Base-by-base conservation (phyloP, 2,888 invertebrate species). In the Choreutis nemorana region DNA sequence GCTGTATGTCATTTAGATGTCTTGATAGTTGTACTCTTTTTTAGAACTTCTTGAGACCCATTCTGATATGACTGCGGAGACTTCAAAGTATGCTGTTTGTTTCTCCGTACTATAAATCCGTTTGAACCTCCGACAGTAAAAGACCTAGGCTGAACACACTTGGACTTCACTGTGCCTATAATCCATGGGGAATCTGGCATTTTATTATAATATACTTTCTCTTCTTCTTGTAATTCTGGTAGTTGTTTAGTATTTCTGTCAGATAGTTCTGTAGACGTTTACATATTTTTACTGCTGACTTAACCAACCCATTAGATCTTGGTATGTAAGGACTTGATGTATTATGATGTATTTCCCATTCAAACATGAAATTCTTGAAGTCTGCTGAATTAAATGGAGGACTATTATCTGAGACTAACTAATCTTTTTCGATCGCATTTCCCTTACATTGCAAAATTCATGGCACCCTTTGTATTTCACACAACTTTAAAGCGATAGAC, bases 401-500 rank as follows among this genome's bases (percentile, higher is more conserved):
- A 3, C 41, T 40, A 34, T 39, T 39, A 16, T 44, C 41, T 20
- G 31, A 27, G 10, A 44, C 25, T 27, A 43, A n/a, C n/a, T 28
- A 23, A 9, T n/a, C n/a, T n/a, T n/a, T n/a, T n/a, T n/a, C n/a
- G n/a, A n/a, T n/a, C n/a, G n/a, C n/a, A n/a, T n/a, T n/a, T n/a
- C n/a, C n/a, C n/a, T n/a, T n/a, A n/a, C n/a, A n/a, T n/a, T n/a
- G n/a, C n/a, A n/a, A n/a, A n/a, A n/a, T n/a, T n/a, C n/a, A n/a
- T n/a, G n/a, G n/a, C n/a, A n/a, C n/a, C n/a, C n/a, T n/a, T n/a
- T n/a, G n/a, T n/a, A n/a, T n/a, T n/a, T n/a, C n/a, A n/a, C n/a
- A n/a, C n/a, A n/a, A n/a, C n/a, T n/a, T n/a, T n/a, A n/a, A n/a
- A n/a, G n/a, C n/a, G n/a, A n/a, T n/a, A n/a, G n/a, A n/a, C n/a